Evolutionary conservation across 2,113 vertebrate genomes (phyloP).

Genomic region (Echinops telfairi): DNA sequence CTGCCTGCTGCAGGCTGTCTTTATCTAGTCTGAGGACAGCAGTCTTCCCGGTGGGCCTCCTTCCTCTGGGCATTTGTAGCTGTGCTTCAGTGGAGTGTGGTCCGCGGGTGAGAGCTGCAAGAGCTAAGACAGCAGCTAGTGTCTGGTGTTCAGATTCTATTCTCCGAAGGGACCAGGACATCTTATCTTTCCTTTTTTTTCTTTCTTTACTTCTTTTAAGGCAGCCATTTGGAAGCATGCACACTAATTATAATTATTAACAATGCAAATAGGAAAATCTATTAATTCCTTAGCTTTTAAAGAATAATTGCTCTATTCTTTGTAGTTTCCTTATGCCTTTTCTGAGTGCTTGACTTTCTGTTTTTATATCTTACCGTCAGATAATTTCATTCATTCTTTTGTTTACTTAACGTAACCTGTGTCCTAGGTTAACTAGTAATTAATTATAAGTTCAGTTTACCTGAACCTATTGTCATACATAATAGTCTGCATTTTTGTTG

Average conservation of each 20-base stretch:
- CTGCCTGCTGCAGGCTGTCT: conserved; percentile 91
- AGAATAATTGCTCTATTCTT: conserved; percentile 83
- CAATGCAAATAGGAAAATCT: conserved; percentile 80
- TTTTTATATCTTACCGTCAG: conserved; percentile 51
- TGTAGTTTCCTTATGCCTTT: conserved; percentile 81
- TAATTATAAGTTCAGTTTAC: conserved; percentile 16
- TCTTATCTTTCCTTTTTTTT: conserved; percentile 33
- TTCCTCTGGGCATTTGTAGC: conserved; percentile 85
- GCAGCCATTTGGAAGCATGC: conserved; percentile 81
- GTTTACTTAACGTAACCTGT: conserved; percentile 24
- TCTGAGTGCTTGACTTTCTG: conserved; percentile 79
- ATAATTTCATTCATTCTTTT: conserved; percentile 48
- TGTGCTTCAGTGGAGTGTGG: conserved; percentile 88
- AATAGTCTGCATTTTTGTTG: conserved; percentile 16
- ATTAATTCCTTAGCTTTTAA: conserved; percentile 83
- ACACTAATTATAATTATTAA: conserved; percentile 82
- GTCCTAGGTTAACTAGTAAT: neutral
- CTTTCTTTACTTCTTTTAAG: conserved; percentile 75
- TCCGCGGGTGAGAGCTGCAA: conserved; percentile 87
- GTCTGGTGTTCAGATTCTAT: conserved; percentile 72
- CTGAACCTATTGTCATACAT: neutral
- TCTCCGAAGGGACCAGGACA: conserved; percentile 67
- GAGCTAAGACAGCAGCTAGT: conserved; percentile 83
- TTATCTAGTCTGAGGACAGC: conserved; percentile 91
- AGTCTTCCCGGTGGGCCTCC: conserved; percentile 79